These are phyloP conservation scores for Diplodus puntazzo DNA, from an alignment of 2,797 vertebrate genomes.

Conservation along the genomic window DNA sequence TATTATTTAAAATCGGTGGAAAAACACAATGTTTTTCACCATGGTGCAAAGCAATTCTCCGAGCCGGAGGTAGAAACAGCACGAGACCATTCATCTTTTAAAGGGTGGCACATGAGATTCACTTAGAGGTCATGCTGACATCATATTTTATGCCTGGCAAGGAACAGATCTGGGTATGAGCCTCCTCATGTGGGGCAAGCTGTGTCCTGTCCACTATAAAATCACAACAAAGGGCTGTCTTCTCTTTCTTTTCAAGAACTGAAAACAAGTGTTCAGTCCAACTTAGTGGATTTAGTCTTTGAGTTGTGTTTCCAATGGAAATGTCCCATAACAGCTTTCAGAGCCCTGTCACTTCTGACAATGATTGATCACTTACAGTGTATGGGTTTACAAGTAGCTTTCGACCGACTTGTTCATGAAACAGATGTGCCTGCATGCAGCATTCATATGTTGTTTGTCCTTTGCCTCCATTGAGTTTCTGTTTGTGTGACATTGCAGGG, in stretches of 20 bases:
- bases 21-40: conserved; percentile 67
- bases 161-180: conserved; percentile 59
- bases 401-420: neutral
- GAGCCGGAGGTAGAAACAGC: conserved; percentile 65
- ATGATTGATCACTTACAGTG: conserved; percentile 42
- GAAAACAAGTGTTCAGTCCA: conserved; percentile 28
- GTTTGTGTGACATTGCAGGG: conserved; percentile 88
- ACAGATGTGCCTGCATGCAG: conserved; percentile 23
- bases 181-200: conserved; percentile 42
- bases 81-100: conserved; percentile 62
- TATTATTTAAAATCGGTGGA: conserved; percentile 78
- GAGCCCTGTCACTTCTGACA: conserved; percentile 2
- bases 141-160: conserved; percentile 61
- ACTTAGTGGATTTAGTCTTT: conserved; percentile 40
- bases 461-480: conserved; percentile 44
- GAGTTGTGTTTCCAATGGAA: conserved; percentile 25
- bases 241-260: conserved; percentile 20
- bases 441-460: conserved; percentile 34
- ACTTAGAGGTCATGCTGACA: conserved; percentile 66
- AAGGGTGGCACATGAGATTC: conserved; percentile 54
- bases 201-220: conserved; percentile 44
- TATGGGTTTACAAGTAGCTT: neutral
- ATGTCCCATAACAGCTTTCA: neutral
- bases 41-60: conserved; percentile 67
- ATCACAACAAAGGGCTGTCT: conserved; percentile 33